Percentiles rank a stretch among this genome's conserved stretches.
Conservation (phyloP, 2,888 invertebrate species). For the Caenorhabditis wallacei region DNA sequence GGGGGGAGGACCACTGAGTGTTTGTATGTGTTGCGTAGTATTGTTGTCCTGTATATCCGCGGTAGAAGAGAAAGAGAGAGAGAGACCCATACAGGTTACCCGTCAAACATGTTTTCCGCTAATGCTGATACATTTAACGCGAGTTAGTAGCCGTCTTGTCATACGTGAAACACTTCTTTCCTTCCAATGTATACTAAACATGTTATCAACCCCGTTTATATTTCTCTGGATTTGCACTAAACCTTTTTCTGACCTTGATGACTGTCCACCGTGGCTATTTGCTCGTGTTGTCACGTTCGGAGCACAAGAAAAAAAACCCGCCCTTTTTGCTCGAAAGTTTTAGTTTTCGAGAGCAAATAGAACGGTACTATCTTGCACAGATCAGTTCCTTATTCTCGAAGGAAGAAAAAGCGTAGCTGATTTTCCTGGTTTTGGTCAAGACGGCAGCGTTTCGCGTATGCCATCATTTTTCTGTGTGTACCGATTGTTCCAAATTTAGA, state of each 20-base stretch:
- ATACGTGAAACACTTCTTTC: conserved; percentile 1
- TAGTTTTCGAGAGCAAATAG: conserved; percentile 42
- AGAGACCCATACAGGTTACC: conserved; percentile 60
- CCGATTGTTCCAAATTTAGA: conserved; percentile 57
- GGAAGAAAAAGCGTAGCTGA: neutral
- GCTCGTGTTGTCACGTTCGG: conserved; percentile 61
- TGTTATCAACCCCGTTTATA: conserved; percentile 1
- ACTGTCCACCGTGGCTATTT: conserved; percentile 40
- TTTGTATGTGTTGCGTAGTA: conserved; percentile 32
- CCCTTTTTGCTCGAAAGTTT: conserved; percentile 7
- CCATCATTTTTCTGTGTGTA: conserved; percentile 36
- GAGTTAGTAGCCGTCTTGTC: conserved; percentile 28
- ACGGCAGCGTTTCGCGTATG: conserved; percentile 24
- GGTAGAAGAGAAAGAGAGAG: neutral
- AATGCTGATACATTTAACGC: conserved; percentile 46
- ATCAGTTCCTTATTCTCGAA: conserved; percentile 45
- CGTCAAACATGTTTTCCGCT: conserved; percentile 54
- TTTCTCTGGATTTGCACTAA: conserved; percentile 24
- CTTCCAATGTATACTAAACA: neutral
- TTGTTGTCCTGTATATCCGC: conserved; percentile 31
- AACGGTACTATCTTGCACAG: conserved; percentile 36
- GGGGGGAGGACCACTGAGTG: neutral
- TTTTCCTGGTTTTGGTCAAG: conserved; percentile 29
- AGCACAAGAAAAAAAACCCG: conserved; percentile 4
- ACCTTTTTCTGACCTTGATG: conserved; percentile 37